Base-by-base conservation (phyloP, 2,113 vertebrate species). In the Macrotis lagotis region DNA sequence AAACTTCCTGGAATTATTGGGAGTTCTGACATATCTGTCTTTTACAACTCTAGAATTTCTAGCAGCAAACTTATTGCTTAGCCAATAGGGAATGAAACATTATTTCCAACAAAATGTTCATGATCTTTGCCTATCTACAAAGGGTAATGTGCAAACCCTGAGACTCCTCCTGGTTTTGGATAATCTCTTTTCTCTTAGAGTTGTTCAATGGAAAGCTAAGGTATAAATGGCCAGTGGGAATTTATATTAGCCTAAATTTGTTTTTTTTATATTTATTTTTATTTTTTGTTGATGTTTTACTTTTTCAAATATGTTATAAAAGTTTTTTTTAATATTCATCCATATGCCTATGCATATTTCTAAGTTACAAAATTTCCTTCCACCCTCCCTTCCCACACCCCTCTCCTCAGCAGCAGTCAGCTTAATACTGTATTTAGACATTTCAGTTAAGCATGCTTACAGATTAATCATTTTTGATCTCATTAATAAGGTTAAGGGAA, bases 41-140 rank as follows among this genome's bases (percentile, higher is more conserved):
- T 91, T 93, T 83, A 93, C 8, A 94, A 8, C 50, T 91, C 44
- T 93, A 48, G 31, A 90, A n/a, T 96, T 93, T 91, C n/a, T 95
- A 95, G 25, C 88, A 88, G 31, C 52, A 92, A 90, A 92, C 1
- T 51, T 31, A 5, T 51, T 53, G 1, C 91, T 93, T 8, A 89
- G 37, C 55, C 9, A 59, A 28, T n/a, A 44, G 47, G 51, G 28
- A 66, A 49, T 44, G 74, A 90, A 59, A 74, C 2, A 88, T 74
- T 16, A 31, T 94, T 53, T 95, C 50, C 50, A 48, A 28, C 25
- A 37, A 14, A 11, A 89, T 2, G 2, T 25, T 25, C 6, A 0
- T 88, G 22, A 44, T 14, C 94, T 92, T 92, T 90, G 50, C 48
- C 91, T 16, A 59, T 12, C 83, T 25, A 44, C 50, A 19, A 50